phyloP scores from a whole-genome alignment of 2,113 vertebrate species.

The Corythoichthys intestinalis region DNA sequence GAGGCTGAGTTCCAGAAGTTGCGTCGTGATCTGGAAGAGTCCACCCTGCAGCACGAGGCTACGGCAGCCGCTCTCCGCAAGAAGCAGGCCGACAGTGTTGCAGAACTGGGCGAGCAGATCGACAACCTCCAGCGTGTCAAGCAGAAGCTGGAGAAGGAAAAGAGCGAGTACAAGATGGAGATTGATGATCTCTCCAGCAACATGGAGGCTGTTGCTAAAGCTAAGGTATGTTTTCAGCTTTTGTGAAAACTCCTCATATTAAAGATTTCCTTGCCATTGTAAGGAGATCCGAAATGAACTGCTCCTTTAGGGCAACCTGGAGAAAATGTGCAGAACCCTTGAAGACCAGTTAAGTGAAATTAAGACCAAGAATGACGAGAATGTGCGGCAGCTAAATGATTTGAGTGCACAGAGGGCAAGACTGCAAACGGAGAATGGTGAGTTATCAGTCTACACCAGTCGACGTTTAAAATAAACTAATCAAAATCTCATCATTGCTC shows the following conservation, averaged over 20 bases:
- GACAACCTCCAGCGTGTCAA: conserved; percentile 65
- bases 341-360: conserved; percentile 88
- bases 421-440: conserved; percentile 62
- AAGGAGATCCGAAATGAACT: neutral
- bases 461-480: neutral
- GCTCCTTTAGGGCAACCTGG: conserved; percentile 75
- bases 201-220: conserved; percentile 69
- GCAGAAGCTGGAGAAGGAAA: conserved; percentile 65
- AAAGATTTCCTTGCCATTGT: neutral
- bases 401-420: conserved; percentile 48
- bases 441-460: neutral
- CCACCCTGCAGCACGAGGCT: conserved; percentile 65
- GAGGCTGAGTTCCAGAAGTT: conserved; percentile 65
- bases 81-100: conserved; percentile 59
- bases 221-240: conserved; percentile 62
- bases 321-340: conserved; percentile 84
- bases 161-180: conserved; percentile 66
- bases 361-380: conserved; percentile 70
- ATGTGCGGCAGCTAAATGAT: conserved; percentile 61
- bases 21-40: conserved; percentile 63
- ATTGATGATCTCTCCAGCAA: conserved; percentile 64
- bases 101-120: conserved; percentile 61
- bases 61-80: conserved; percentile 66
- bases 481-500: neutral
- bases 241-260: neutral